Conservation (phyloP, 2,888 invertebrate species). For the Drosophila birchii region DNA sequence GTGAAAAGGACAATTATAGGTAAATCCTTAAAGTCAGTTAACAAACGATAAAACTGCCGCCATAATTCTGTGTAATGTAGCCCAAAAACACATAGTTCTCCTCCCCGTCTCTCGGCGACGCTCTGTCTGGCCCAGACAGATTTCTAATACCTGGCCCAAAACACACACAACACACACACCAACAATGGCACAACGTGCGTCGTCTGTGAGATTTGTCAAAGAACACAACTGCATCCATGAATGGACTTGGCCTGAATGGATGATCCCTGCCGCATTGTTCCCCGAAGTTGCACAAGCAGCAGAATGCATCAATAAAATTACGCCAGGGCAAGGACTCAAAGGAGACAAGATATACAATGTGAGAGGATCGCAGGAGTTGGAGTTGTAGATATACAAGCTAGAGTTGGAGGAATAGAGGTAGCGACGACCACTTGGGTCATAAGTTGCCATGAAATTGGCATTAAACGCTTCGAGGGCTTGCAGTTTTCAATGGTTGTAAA, state of each 20-base stretch:
- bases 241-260: constrained; percentile 64
- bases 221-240: constrained; percentile 52
- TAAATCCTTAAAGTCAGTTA: constrained; percentile 76
- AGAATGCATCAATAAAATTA: constrained; percentile 78
- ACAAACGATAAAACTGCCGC: constrained; percentile 73
- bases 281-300: constrained; percentile 41
- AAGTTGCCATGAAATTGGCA: constrained; percentile 62
- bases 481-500: constrained; percentile 44
- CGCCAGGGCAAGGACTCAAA: constrained; percentile 52
- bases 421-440: constrained; percentile 52
- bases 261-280: constrained; percentile 59
- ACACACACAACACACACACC: constrained; percentile 9
- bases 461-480: constrained; percentile 51
- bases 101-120: constrained; percentile 56
- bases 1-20: constrained; percentile 76
- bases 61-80: constrained; percentile 74
- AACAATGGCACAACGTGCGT: constrained; percentile 70
- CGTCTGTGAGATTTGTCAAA: constrained; percentile 46
- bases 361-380: constrained; percentile 6
- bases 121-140: constrained; percentile 54
- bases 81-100: constrained; percentile 59
- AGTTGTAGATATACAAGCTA: neutral
- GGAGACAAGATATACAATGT: constrained; percentile 49
- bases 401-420: constrained; percentile 7
- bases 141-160: constrained; percentile 21